Percentiles rank a stretch among this genome's conserved stretches.
phyloP scores from a whole-genome alignment of 1,140 invertebrate species.

The Zaprionus taronus region DNA sequence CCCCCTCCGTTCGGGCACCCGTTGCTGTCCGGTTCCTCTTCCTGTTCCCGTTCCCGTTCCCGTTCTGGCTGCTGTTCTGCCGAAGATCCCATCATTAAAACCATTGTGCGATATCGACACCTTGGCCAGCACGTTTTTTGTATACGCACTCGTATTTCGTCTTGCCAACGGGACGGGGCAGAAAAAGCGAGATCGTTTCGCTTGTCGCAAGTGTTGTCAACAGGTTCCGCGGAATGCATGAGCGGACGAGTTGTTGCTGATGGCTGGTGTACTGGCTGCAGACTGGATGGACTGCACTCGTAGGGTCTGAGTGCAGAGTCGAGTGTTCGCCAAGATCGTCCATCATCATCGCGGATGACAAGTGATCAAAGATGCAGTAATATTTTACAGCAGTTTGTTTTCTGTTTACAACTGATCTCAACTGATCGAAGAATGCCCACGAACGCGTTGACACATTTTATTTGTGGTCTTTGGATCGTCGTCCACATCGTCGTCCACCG shows the following conservation, averaged over 20 bases:
- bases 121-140: conserved; percentile 59
- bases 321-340: conserved; percentile 51
- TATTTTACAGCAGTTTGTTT: conserved; percentile 77
- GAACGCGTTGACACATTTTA: conserved; percentile 49
- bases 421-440: conserved; percentile 44
- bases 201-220: conserved; percentile 82
- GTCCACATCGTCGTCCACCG: background rate
- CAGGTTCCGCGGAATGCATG: conserved; percentile 72
- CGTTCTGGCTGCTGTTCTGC: conserved; percentile 5
- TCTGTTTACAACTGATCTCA: conserved; percentile 63
- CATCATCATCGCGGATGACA: conserved; percentile 78
- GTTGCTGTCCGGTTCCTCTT: background rate
- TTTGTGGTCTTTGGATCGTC: conserved; percentile 30
- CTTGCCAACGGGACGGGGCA: conserved; percentile 4
- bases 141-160: conserved; percentile 38
- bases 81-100: conserved; percentile 80
- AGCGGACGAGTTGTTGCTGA: conserved; percentile 14
- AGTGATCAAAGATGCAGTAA: conserved; percentile 82
- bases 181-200: conserved; percentile 81
- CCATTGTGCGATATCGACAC: conserved; percentile 82
- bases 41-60: conserved; percentile 9
- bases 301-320: background rate
- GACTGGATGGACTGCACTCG: conserved; percentile 3
- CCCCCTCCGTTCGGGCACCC: background rate
- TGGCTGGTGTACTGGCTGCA: conserved; percentile 10